These are phyloP conservation scores for Halcyon senegalensis DNA, from an alignment of 2,113 vertebrate species.

Conservation along the genomic window DNA sequence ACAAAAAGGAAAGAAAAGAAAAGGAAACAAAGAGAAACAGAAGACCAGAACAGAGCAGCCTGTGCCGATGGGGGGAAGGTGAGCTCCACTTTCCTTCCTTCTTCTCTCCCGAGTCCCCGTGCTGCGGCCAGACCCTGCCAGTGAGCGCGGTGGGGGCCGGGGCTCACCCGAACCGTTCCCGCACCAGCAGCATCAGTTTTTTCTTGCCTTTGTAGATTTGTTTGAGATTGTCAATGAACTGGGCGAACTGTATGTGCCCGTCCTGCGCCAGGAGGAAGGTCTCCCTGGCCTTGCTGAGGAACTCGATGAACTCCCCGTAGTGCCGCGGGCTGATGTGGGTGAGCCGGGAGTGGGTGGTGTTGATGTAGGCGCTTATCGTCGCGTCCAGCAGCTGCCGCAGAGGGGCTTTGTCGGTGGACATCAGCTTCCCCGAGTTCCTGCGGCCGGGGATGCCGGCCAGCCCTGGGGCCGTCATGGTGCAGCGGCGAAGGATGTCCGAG, in stretches of 20 bases:
- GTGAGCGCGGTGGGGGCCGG: background rate
- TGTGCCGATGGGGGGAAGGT: constrained; percentile 37
- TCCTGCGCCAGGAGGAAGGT: constrained; percentile 97
- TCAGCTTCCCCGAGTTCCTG: constrained; percentile 96
- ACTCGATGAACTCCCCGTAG: constrained; percentile 98
- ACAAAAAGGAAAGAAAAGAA: background rate
- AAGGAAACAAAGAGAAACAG: background rate
- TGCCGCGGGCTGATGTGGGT: constrained; percentile 98
- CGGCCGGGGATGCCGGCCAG: constrained; percentile 94
- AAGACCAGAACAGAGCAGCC: constrained; percentile 67
- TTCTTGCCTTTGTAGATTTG: constrained; percentile 99
- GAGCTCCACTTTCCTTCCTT: constrained; percentile 63
- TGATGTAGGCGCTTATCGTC: constrained; percentile 97
- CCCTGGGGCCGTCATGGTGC: constrained; percentile 95
- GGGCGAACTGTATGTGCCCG: constrained; percentile 95
- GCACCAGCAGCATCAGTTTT: constrained; percentile 98
- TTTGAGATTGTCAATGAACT: constrained; percentile 99
- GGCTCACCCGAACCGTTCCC: constrained; percentile 94
- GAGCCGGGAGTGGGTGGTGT: constrained; percentile 96
- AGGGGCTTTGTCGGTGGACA: constrained; percentile 98
- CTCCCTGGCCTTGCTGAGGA: constrained; percentile 96
- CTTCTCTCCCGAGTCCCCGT: constrained; percentile 71
- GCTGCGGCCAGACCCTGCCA: constrained; percentile 55
- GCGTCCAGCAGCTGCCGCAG: constrained; percentile 95
- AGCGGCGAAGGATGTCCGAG: constrained; percentile 95